These are phyloP conservation scores for Probaryconus sp. DNA, from an alignment of 1,140 invertebrate genomes.

Conservation along the genomic window DNA sequence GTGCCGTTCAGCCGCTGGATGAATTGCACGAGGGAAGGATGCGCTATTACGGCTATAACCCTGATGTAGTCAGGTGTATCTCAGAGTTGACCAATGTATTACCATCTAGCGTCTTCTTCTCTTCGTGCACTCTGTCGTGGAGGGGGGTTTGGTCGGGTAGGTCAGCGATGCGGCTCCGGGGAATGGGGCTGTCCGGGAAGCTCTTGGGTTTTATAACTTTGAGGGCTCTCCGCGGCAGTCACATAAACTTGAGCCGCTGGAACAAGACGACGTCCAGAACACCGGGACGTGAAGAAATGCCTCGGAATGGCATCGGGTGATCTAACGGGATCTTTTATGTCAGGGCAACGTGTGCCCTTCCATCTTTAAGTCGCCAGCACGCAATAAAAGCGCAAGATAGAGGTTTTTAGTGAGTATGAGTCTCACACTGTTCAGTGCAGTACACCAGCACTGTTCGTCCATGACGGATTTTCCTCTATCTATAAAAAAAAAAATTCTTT, in stretches of 20 bases:
- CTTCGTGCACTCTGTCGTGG: slow-evolving; percentile 40
- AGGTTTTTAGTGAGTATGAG: too few species aligned
- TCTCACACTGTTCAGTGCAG: too few species aligned
- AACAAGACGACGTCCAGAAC: slow-evolving; percentile 61
- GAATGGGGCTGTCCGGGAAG: slow-evolving; percentile 15
- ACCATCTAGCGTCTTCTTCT: neutral
- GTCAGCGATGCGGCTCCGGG: neutral
- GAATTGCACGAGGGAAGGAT: neutral
- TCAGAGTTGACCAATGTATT: neutral
- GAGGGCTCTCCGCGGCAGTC: slow-evolving; percentile 44
- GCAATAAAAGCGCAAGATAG: too few species aligned
- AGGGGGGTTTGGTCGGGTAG: slow-evolving; percentile 43
- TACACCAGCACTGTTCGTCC: too few species aligned
- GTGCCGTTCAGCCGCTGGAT: neutral
- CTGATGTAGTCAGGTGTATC: neutral
- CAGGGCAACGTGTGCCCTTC: too few species aligned
- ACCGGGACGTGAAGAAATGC: too few species aligned
- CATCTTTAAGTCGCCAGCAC: too few species aligned
- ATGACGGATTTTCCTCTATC: too few species aligned
- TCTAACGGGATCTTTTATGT: too few species aligned
- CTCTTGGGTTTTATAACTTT: slow-evolving; percentile 26
- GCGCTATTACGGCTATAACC: neutral
- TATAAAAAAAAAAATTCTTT: too few species aligned
- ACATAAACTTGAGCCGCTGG: slow-evolving; percentile 48
- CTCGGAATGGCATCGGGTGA: too few species aligned